Conservation (phyloP, 2,113 vertebrate species). For the Melanostigma gelatinosum region DNA sequence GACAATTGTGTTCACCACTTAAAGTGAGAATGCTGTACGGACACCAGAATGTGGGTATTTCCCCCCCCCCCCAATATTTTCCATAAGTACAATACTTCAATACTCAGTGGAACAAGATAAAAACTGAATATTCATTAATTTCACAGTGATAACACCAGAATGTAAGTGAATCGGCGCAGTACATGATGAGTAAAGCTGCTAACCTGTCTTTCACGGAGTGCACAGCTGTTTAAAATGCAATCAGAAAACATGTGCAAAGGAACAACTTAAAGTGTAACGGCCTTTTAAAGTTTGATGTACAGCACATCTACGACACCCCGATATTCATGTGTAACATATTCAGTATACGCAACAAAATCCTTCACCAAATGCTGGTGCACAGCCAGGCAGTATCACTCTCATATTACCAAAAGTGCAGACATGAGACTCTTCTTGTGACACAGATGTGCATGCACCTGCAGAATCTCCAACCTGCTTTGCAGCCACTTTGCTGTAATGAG, state of each 20-base stretch:
- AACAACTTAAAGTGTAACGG: not conserved
- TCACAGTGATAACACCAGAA: slow-evolving; percentile 40
- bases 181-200: slow-evolving; percentile 26
- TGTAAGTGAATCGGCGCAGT: slow-evolving; percentile 15
- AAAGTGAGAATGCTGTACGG: not conserved
- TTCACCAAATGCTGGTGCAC: not conserved
- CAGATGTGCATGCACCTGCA: slow-evolving; percentile 53
- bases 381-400: slow-evolving; percentile 18
- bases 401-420: slow-evolving; percentile 53
- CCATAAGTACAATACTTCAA: slow-evolving; percentile 1
- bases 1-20: not conserved
- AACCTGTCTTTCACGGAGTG: not conserved
- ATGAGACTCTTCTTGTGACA: slow-evolving; percentile 12
- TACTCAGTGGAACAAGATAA: not conserved
- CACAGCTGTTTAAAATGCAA: not conserved
- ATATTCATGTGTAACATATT: not conserved
- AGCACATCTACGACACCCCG: not conserved
- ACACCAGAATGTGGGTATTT: not conserved
- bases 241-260: not conserved
- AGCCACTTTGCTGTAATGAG: slow-evolving; percentile 46
- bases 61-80: not conserved
- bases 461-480: slow-evolving; percentile 21
- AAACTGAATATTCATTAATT: not conserved
- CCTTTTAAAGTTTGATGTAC: not conserved
- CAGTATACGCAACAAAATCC: not conserved